Conservation (phyloP, 1,140 invertebrate genomes). For the fruit fly (Drosophila melanogaster) region Release_6_plus_ISO1_MT NT_033779.5:8091001-8091500, state of each 20-base stretch:
- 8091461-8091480: slow-evolving; percentile 42
- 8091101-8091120: slow-evolving; percentile 30
- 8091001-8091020: slow-evolving; percentile 50
- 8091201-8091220: slow-evolving; percentile 14
- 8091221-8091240: slow-evolving; percentile 25
- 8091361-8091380: slow-evolving; percentile 43
- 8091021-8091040: slow-evolving; percentile 35
- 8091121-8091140: slow-evolving; percentile 36
- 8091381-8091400: slow-evolving; percentile 53
- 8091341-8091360: neutral
- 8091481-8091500: slow-evolving; percentile 73
- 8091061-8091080: slow-evolving; percentile 54
- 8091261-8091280: slow-evolving; percentile 79
- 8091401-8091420: slow-evolving; percentile 49
- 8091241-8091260: slow-evolving; percentile 54
- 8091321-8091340: slow-evolving; percentile 3
- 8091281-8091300: slow-evolving; percentile 62
- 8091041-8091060: slow-evolving; percentile 67
- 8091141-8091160: slow-evolving; percentile 22
- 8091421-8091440: slow-evolving; percentile 2
- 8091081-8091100: slow-evolving; percentile 15
- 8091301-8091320: slow-evolving; percentile 26
- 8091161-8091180: slow-evolving; percentile 69
- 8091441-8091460: slow-evolving; percentile 33
- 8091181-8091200: neutral